Evolutionary conservation across 2,113 vertebrate genomes (phyloP), one percentile per base, ranked within the genome.

Genomic region (Pandion haliaetus): DNA sequence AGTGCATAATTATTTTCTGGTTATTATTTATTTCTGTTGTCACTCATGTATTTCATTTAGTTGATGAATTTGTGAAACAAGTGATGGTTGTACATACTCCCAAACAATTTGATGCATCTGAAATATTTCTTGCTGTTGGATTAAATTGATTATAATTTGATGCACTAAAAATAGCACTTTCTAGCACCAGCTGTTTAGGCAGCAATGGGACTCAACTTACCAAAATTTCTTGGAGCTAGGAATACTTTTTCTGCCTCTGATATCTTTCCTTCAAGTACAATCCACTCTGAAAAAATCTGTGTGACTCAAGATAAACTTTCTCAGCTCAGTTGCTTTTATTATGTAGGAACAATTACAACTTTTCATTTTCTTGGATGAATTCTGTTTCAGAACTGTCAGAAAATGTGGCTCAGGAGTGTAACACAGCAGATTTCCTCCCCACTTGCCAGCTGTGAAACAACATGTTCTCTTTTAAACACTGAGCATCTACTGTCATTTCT

Each of bases 301-400:
- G 32, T 77, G 42, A 47, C 31, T 63, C 14, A 14, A 31, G 54
- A 66, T 52, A 28, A 47, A 34, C 83, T 85, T 94, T 74, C 34
- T 54, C 50, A 36, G 55, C 45, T 94, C 67, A 36, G 36, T 88
- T 90, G 49, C 58, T 86, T 94, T 76, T 70, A 73, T 80, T 73
- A 34, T 44, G 26, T 62, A 54, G 86, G 25, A 94, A 74, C 61
- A 94, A 72, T 73, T 88, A 70, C 16, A 73, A 24, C 49, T 89
- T 85, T 95, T 93, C 17, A 70, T 88, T 82, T 93, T 44, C 50
- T 82, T 90, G 66, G 71, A 73, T 90, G 26, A 76, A 66, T 89
- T 91, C 36, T 90, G 42, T 93, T 85, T 85, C 71, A 77, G 62
- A 96, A 38, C 36, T 86, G 59, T 94, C 52, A 90, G 73, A 88